Percentiles rank a stretch among this genome's conserved stretches.
Evolutionary conservation across 2,113 vertebrate species (phyloP).

Genomic region (Xiphophorus hellerii): DNA sequence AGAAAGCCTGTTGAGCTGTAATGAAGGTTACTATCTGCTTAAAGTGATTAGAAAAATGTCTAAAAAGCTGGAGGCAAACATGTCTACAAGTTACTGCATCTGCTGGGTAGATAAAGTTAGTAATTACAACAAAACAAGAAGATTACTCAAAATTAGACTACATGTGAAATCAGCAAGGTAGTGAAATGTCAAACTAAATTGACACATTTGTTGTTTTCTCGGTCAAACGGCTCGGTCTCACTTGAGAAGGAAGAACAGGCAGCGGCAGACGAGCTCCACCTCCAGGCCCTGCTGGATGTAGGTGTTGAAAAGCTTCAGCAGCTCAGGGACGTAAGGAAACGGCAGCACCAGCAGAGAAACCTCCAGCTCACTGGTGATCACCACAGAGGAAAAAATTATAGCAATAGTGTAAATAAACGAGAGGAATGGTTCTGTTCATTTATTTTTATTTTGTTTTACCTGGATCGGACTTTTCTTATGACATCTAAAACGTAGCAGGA

Average conservation of each 20-base stretch:
- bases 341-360: slow-evolving; percentile 94
- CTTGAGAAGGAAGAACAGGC: slow-evolving; percentile 96
- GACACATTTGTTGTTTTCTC: too few species aligned
- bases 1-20: not conserved
- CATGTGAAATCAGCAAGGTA: not conserved
- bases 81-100: not conserved
- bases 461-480: slow-evolving; percentile 93
- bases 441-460: slow-evolving; percentile 77
- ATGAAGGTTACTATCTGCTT: not conserved
- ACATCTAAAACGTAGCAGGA: slow-evolving; percentile 89
- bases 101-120: not conserved
- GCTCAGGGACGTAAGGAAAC: slow-evolving; percentile 90
- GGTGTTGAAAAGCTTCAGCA: slow-evolving; percentile 87
- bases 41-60: not conserved
- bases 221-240: slow-evolving; percentile 37
- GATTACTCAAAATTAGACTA: not conserved
- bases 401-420: not conserved
- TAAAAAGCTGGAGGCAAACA: not conserved
- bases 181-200: too few species aligned
- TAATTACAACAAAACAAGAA: not conserved
- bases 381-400: not conserved
- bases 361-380: slow-evolving; percentile 88
- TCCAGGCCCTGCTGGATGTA: slow-evolving; percentile 86
- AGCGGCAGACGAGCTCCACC: slow-evolving; percentile 91
- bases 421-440: not conserved